These are phyloP conservation scores for Ceratina australensis DNA, from an alignment of 1,140 invertebrate genomes.

Conservation along the genomic window DNA sequence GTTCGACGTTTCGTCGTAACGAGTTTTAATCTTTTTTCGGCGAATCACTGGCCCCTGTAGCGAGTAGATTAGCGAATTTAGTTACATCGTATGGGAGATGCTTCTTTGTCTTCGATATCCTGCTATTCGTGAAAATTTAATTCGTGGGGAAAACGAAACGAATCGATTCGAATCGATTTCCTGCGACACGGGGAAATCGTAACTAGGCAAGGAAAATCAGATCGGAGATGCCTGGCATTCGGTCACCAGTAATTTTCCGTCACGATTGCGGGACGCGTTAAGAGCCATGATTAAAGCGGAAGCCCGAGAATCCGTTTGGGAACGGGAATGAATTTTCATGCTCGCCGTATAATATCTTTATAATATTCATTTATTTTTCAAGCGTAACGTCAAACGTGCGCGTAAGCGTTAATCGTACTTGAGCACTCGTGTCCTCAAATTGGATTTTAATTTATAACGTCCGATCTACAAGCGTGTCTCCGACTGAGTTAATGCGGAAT, in stretches of 20 bases:
- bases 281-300: constrained; percentile 17
- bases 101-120: background rate
- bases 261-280: background rate
- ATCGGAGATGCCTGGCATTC: constrained; percentile 7
- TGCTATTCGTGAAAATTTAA: constrained; percentile 6
- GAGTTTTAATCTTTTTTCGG: constrained; percentile 10
- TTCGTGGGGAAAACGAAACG: constrained; percentile 1
- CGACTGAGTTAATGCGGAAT: no score
- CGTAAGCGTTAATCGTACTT: no score
- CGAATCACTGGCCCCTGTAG: background rate
- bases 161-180: background rate
- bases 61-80: constrained; percentile 17
- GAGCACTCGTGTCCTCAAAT: no score
- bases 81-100: background rate
- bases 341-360: no score
- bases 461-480: no score
- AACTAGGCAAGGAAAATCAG: no score
- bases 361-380: no score
- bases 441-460: no score
- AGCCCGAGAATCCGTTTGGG: background rate
- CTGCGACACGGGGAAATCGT: no score
- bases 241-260: constrained; percentile 9
- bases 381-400: no score
- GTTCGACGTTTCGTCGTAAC: background rate
- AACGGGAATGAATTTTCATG: background rate